These are phyloP conservation scores for Cyrtodaria siliqua DNA, from an alignment of 2,888 invertebrate species.

Conservation along the genomic window DNA sequence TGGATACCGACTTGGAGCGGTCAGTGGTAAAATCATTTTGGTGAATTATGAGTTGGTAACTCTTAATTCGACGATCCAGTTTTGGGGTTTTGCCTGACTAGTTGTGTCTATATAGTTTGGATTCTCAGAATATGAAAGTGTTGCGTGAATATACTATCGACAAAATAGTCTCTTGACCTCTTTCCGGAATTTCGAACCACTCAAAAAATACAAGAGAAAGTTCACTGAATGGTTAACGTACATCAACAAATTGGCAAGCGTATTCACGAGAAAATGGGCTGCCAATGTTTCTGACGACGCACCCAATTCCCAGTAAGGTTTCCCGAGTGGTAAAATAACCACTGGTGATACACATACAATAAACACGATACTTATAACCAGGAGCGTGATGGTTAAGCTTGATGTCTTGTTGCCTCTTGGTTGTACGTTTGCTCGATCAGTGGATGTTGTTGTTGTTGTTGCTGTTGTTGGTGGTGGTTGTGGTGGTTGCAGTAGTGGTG, in stretches of 20 bases:
- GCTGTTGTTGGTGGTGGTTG: neutral
- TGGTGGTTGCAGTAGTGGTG: too few relatives aligned
- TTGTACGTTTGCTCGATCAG: neutral
- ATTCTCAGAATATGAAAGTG: too few relatives aligned
- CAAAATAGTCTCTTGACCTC: constrained; percentile 26
- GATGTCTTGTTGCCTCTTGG: constrained; percentile 15
- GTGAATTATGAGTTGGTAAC: too few relatives aligned
- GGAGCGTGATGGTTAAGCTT: constrained; percentile 30
- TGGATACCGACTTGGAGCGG: too few relatives aligned
- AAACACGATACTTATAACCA: constrained; percentile 41
- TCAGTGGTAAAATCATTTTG: too few relatives aligned
- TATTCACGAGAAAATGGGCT: constrained; percentile 32
- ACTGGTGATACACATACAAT: constrained; percentile 47
- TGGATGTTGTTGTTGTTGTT: neutral
- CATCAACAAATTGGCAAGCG: constrained; percentile 45
- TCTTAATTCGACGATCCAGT: too few relatives aligned
- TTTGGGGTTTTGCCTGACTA: too few relatives aligned
- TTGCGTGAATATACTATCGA: neutral
- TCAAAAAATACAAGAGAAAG: constrained; percentile 42
- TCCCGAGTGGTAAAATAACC: constrained; percentile 46
- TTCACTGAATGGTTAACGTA: constrained; percentile 45
- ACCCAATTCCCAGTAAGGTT: constrained; percentile 43
- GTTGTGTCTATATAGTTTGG: too few relatives aligned
- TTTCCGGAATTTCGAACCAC: constrained; percentile 40
- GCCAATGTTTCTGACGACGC: constrained; percentile 34